Evolutionary conservation across 2,888 invertebrate genomes (phyloP), one percentile per base, ranked within the genome.

Genomic region (Pogonocherus hispidulus): DNA sequence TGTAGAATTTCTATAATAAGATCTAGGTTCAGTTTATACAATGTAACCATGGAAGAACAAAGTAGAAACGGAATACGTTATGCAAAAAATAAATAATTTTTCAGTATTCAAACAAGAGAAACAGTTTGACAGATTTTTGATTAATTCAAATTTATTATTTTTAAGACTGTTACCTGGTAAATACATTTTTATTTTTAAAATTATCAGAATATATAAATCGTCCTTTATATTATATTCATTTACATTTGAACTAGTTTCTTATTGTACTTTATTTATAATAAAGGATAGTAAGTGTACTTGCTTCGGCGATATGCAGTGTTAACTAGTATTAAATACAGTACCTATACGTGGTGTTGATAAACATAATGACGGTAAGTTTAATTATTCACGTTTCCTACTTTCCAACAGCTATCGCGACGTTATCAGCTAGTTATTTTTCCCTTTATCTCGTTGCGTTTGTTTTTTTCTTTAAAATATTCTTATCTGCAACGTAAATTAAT

Each of bases 351-450:
- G 14, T 49, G 18, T 3, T 52, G 52, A 52, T 52, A 52, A 52
- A 52, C 16, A 27, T 16, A 52, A 52, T 11, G 27, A 52, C 52
- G 16, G 32, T 11, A 46, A 23, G n/a, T 46, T 57, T 57, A 57
- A 57, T 57, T 57, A 57, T 57, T 57, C 44, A 46, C 44, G 44
- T 57, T 57, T 41, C 57, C 57, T 46, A 46, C 41, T 57, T 23
- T 46, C 5, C 32, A 9, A 20, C 23, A 23, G 41, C n/a, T 46
- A 57, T 22, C 46, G 57, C 23, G 4, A 9, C 16, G 23, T 57
- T 57, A 57, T 57, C 57, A n/a, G 14, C 18, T 41, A n/a, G 51
- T 20, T 37, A 55, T 41, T 22, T 19, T 23, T 57, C 27, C 41
- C 44, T 57, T 57, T 37, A n/a, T 41, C 35, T 46, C 46, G 44